Conservation (phyloP, 2,888 invertebrate genomes). For the Labia minor region DNA sequence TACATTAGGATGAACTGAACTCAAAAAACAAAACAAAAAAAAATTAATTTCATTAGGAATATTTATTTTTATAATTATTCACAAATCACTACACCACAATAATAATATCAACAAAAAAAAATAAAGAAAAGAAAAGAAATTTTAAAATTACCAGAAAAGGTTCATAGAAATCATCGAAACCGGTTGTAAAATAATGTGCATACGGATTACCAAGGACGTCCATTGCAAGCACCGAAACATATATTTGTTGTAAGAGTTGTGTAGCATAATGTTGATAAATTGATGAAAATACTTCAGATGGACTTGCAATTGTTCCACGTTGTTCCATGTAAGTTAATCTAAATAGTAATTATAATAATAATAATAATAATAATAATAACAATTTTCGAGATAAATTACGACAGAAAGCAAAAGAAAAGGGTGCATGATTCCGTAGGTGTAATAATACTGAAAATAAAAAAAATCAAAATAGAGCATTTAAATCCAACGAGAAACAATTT, state of each 20-base stretch:
- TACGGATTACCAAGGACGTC: constrained; percentile 74
- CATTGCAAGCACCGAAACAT: constrained; percentile 63
- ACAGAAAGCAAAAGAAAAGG: no score
- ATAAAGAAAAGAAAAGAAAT: not conserved
- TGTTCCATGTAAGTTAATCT: constrained; percentile 60
- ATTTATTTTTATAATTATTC: not conserved
- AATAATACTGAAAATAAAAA: no score
- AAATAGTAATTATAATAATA: constrained; percentile 28
- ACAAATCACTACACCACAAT: not conserved
- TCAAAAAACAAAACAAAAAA: not conserved
- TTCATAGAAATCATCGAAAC: constrained; percentile 51
- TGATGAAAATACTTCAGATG: constrained; percentile 41
- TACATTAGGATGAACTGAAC: no score
- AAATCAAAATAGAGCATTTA: no score
- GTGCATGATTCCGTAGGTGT: no score
- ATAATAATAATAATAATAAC: constrained; percentile 15
- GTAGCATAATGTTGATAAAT: constrained; percentile 54
- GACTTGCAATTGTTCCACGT: constrained; percentile 44
- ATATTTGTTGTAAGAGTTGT: constrained; percentile 68
- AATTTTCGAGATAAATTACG: no score
- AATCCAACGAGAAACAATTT: no score
- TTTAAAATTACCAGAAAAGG: constrained; percentile 45
- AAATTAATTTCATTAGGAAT: not conserved
- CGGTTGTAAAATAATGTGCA: constrained; percentile 50
- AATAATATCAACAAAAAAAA: not conserved